Percentiles rank a stretch among this genome's conserved stretches.
These are phyloP conservation scores for Diarsia brunnea DNA, from an alignment of 2,888 invertebrate genomes.

Conservation along the genomic window DNA sequence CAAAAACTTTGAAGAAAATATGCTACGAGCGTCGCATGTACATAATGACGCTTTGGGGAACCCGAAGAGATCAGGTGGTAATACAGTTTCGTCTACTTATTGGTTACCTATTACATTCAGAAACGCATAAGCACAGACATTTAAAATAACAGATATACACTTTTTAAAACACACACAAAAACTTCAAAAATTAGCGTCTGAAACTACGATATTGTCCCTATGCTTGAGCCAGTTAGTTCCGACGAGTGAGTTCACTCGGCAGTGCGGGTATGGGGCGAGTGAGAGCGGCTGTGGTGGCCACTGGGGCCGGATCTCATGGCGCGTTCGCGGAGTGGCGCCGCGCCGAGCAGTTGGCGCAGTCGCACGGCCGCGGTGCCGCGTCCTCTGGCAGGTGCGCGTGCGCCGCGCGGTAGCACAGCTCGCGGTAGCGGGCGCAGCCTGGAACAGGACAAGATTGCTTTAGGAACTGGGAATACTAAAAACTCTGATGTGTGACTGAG, in stretches of 20 bases:
- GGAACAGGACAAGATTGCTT: conserved; percentile 28
- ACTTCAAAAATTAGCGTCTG: conserved; percentile 9
- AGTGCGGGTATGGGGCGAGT: conserved; percentile 64
- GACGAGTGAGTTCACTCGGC: conserved; percentile 19
- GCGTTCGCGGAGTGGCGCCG: conserved; percentile 75
- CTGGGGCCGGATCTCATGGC: conserved; percentile 67
- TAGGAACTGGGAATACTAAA: not conserved
- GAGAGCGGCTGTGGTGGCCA: conserved; percentile 64
- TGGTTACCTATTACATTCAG: not conserved
- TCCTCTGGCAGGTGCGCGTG: conserved; percentile 79
- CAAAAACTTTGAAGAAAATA: not conserved
- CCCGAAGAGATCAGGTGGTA: not conserved
- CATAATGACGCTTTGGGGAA: not conserved
- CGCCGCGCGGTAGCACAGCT: conserved; percentile 87
- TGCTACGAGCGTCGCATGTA: not conserved
- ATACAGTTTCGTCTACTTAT: not conserved
- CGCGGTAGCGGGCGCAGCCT: conserved; percentile 88
- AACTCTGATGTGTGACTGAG: not conserved
- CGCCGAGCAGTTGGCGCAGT: conserved; percentile 82
- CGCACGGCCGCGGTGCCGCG: conserved; percentile 76
- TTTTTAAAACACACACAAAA: not conserved
- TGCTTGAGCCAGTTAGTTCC: conserved; percentile 35
- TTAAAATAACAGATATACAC: not conserved
- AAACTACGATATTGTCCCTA: conserved; percentile 29
- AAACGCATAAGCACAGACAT: conserved; percentile 24